These are phyloP conservation scores for Conus canariensis DNA, from an alignment of 2,888 invertebrate species.

Conservation along the genomic window DNA sequence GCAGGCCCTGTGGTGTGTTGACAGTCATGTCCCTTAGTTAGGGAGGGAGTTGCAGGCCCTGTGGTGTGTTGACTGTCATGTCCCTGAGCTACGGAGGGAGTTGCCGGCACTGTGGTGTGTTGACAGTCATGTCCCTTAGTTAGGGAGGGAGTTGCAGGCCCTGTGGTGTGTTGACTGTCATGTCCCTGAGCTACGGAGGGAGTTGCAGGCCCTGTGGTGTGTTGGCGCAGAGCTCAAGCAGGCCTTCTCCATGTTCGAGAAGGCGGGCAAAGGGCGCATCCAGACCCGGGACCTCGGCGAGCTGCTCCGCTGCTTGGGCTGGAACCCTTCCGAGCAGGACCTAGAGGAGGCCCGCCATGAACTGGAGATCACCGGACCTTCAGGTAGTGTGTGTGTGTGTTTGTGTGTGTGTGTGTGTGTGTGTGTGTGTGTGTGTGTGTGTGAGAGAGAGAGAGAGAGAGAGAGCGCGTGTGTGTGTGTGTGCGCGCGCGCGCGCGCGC, in stretches of 20 bases:
- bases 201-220: too few relatives aligned
- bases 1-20: too few relatives aligned
- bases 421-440: slow-evolving; percentile 26
- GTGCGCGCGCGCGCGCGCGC: background rate
- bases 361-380: slow-evolving; percentile 61
- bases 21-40: too few relatives aligned
- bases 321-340: slow-evolving; percentile 73
- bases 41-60: too few relatives aligned
- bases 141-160: too few relatives aligned
- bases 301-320: slow-evolving; percentile 68
- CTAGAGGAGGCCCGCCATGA: slow-evolving; percentile 71
- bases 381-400: slow-evolving; percentile 19
- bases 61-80: too few relatives aligned
- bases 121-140: too few relatives aligned
- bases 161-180: too few relatives aligned
- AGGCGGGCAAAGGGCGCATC: slow-evolving; percentile 69
- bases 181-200: too few relatives aligned
- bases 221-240: slow-evolving; percentile 61
- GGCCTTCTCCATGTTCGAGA: slow-evolving; percentile 71
- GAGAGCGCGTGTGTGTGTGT: slow-evolving; percentile 9
- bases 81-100: too few relatives aligned
- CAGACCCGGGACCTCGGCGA: slow-evolving; percentile 67
- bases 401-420: slow-evolving; percentile 24
- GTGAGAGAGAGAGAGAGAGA: too few relatives aligned
- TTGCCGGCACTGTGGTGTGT: too few relatives aligned